phyloP scores from a whole-genome alignment of 2,113 vertebrate genomes.

The Tretioscincus oriximinensis region DNA sequence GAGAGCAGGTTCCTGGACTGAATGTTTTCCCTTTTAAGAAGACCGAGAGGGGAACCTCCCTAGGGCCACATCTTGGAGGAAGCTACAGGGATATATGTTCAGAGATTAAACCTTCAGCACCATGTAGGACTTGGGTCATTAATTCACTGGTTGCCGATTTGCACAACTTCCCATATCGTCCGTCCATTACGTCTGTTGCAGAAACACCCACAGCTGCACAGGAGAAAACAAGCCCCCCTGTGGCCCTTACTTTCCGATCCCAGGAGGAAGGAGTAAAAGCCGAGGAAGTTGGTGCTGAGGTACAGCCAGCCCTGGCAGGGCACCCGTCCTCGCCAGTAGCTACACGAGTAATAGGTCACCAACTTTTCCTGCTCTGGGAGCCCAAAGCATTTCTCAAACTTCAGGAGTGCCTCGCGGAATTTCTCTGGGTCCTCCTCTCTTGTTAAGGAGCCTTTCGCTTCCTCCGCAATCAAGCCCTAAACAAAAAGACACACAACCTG shows the following conservation, averaged over 20 bases:
- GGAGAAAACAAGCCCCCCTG: background rate
- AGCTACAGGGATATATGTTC: too few species aligned
- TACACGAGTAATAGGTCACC: constrained; percentile 97
- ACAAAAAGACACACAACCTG: background rate
- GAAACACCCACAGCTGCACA: background rate
- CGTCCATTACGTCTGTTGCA: background rate
- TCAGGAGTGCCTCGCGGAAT: constrained; percentile 90
- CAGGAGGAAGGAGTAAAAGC: constrained; percentile 96
- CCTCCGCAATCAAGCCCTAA: constrained; percentile 96
- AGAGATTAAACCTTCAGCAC: too few species aligned
- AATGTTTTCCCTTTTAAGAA: too few species aligned
- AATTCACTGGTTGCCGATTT: too few species aligned
- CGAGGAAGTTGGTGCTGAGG: constrained; percentile 96
- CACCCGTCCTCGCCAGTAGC: constrained; percentile 95
- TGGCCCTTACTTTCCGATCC: constrained; percentile 87
- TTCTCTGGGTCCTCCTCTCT: constrained; percentile 94
- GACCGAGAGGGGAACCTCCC: too few species aligned
- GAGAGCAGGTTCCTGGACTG: too few species aligned
- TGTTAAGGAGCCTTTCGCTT: constrained; percentile 83
- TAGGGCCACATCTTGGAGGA: too few species aligned
- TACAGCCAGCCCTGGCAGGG: constrained; percentile 98
- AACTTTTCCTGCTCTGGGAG: constrained; percentile 91
- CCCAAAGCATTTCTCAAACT: constrained; percentile 94
- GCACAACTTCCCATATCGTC: background rate
- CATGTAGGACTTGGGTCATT: too few species aligned